phyloP scores from a whole-genome alignment of 2,797 vertebrate species.

The Coendou prehensilis region DNA sequence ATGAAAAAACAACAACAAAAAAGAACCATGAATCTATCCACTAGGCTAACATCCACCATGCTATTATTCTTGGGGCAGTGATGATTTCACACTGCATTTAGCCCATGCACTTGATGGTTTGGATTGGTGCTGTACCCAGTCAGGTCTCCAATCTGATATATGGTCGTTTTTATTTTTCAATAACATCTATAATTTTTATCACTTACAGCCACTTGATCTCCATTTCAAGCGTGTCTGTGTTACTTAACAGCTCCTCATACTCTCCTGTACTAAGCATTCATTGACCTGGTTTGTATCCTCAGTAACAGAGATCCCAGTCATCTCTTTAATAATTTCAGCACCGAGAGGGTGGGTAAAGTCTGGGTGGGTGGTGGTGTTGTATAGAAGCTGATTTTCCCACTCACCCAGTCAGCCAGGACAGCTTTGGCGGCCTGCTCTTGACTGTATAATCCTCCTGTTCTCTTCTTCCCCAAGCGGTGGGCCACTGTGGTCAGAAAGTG shows the following conservation, averaged over 20 bases:
- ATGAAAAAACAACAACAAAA: too few species aligned
- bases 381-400: conserved; percentile 95
- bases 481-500: conserved; percentile 94
- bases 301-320: conserved; percentile 96
- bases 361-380: conserved; percentile 95
- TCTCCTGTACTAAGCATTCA: conserved; percentile 73
- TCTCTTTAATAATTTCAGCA: conserved; percentile 94
- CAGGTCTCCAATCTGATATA: neutral
- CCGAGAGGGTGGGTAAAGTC: conserved; percentile 93
- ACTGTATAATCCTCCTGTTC: conserved; percentile 93
- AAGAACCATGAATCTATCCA: too few species aligned
- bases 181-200: neutral
- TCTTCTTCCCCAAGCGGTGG: conserved; percentile 93
- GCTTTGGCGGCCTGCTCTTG: conserved; percentile 94
- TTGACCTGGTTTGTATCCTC: conserved; percentile 94
- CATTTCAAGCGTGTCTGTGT: neutral
- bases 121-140: neutral
- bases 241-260: neutral
- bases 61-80: neutral
- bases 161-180: neutral
- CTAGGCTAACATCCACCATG: neutral
- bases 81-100: neutral
- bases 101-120: neutral
- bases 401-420: conserved; percentile 95
- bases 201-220: neutral